Evolutionary conservation across 2,888 invertebrate species (phyloP).

Genomic region (Notodonta dromedarius): DNA sequence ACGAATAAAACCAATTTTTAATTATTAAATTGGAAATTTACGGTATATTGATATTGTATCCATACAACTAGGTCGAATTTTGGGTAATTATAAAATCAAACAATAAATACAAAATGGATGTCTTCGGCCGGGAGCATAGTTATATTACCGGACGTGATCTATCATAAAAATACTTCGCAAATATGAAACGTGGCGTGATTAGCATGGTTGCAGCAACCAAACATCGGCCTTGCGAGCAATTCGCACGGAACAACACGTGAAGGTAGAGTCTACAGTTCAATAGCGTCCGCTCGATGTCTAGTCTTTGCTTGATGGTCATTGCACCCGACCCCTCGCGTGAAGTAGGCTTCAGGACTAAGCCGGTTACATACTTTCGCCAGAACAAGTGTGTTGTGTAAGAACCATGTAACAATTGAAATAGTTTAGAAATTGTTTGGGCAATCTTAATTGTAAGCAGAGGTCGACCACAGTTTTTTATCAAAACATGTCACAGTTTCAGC

Average conservation of each 20-base stretch:
- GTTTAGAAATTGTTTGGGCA: constrained; percentile 3
- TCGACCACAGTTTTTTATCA: not conserved
- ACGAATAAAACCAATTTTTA: too few relatives aligned
- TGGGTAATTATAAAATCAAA: not conserved
- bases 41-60: not conserved
- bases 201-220: constrained; percentile 2
- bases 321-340: not conserved
- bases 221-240: constrained; percentile 2
- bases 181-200: constrained; percentile 1
- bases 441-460: not conserved
- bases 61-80: not conserved
- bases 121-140: not conserved
- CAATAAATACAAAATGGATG: not conserved
- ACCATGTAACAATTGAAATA: not conserved
- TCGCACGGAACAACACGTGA: constrained; percentile 1
- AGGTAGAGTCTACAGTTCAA: constrained; percentile 5
- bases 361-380: not conserved
- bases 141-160: not conserved
- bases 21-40: too few relatives aligned
- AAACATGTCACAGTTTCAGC: too few relatives aligned
- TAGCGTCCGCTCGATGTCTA: constrained; percentile 1
- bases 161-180: not conserved
- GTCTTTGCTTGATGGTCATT: constrained; percentile 2
- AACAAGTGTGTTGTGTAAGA: not conserved
- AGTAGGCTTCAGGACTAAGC: not conserved